Conservation (phyloP, 2,113 vertebrate genomes). For the Rhipidura dahli region DNA sequence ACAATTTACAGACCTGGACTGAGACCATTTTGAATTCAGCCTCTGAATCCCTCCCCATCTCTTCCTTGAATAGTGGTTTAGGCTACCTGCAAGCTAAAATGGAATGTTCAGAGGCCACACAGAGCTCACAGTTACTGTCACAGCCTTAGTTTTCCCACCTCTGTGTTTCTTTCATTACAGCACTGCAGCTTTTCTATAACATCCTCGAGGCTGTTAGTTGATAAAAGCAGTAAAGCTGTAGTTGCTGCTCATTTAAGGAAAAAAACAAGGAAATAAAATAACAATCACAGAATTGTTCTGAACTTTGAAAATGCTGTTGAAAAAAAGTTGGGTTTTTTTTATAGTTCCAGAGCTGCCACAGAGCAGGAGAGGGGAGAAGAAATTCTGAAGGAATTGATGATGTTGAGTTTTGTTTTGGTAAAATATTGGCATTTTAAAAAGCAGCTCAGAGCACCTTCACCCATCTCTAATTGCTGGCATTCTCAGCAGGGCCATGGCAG, state of each 20-base stretch:
- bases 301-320: not conserved
- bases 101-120: not conserved
- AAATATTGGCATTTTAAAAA: not conserved
- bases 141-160: not conserved
- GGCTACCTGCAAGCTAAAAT: not conserved
- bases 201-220: not conserved
- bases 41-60: not conserved
- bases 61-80: not conserved
- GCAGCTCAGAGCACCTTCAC: not conserved
- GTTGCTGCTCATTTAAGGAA: not conserved
- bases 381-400: fast-evolving
- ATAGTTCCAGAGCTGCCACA: not conserved
- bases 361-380: not conserved
- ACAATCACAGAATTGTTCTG: not conserved
- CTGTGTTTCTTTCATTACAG: not conserved
- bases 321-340: not conserved
- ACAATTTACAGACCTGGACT: not conserved
- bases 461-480: not conserved
- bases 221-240: not conserved
- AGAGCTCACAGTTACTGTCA: not conserved
- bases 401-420: not conserved
- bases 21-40: not conserved
- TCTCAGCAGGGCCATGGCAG: not conserved
- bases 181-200: not conserved
- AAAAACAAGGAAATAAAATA: not conserved